These are phyloP conservation scores for Menidia menidia DNA, from an alignment of 2,797 vertebrate species.

Conservation along the genomic window DNA sequence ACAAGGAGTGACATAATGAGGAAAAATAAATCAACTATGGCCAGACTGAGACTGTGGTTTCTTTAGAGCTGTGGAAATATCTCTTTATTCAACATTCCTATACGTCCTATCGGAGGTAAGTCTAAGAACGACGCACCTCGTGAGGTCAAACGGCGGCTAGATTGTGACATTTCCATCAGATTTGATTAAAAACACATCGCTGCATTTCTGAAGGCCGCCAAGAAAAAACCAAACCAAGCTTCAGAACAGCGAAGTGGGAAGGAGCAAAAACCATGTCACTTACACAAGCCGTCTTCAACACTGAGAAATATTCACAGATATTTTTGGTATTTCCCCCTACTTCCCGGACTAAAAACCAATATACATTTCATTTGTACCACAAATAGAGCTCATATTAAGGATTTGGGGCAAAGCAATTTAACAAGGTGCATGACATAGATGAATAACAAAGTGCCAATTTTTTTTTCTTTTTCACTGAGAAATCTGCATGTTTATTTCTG, in stretches of 20 bases:
- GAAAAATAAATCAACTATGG: constrained; percentile 54
- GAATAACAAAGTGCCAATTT: constrained; percentile 96
- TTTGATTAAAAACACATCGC: constrained; percentile 28
- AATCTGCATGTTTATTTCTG: constrained; percentile 70
- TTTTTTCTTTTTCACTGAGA: constrained; percentile 83
- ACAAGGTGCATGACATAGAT: constrained; percentile 95
- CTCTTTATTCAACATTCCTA: constrained; percentile 78
- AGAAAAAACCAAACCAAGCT: constrained; percentile 69
- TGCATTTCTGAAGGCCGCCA: constrained; percentile 43
- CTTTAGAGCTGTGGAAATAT: constrained; percentile 50
- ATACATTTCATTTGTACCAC: constrained; percentile 88
- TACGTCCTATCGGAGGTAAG: constrained; percentile 76
- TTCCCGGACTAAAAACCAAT: constrained; percentile 86
- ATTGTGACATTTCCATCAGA: constrained; percentile 60
- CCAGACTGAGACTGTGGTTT: constrained; percentile 63
- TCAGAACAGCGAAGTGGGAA: constrained; percentile 64
- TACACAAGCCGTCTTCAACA: constrained; percentile 75
- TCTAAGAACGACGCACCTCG: constrained; percentile 82
- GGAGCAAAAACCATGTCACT: constrained; percentile 63
- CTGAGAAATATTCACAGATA: constrained; percentile 79
- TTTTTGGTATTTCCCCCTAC: constrained; percentile 81
- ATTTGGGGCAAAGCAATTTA: constrained; percentile 91
- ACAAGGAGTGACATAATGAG: constrained; percentile 72
- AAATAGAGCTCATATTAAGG: constrained; percentile 89
- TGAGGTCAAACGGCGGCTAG: constrained; percentile 55